phyloP scores from a whole-genome alignment of 2,113 vertebrate species.

The Aegithalos caudatus region DNA sequence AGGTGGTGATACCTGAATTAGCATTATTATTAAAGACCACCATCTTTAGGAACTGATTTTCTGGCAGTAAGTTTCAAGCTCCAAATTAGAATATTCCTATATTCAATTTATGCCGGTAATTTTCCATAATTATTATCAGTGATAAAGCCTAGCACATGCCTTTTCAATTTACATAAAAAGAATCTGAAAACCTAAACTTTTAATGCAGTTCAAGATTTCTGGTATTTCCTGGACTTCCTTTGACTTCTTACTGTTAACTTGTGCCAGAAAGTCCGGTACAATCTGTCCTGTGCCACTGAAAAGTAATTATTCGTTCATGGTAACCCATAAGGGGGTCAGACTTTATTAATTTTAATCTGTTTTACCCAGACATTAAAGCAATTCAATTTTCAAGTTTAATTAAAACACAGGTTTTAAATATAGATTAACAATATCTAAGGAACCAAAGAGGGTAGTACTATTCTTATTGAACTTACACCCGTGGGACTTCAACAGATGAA shows the following conservation, averaged over 20 bases:
- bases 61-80: background rate
- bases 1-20: background rate
- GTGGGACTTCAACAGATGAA: background rate
- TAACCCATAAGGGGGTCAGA: slow-evolving; percentile 54
- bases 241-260: background rate
- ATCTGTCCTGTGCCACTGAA: background rate
- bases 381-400: slow-evolving; percentile 60
- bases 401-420: slow-evolving; percentile 47
- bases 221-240: slow-evolving; percentile 31
- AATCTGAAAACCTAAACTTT: background rate
- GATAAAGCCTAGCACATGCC: background rate
- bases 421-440: slow-evolving; percentile 26
- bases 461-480: background rate
- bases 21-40: background rate
- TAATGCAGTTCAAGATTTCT: background rate
- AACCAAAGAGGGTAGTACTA: background rate
- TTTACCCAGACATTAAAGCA: slow-evolving; percentile 20
- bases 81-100: background rate
- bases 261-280: slow-evolving; percentile 15
- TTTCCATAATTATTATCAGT: background rate
- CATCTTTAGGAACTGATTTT: background rate
- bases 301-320: slow-evolving; percentile 24
- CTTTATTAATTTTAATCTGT: slow-evolving; percentile 58
- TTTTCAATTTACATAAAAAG: background rate
- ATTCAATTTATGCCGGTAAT: background rate